These are phyloP conservation scores for Mycalesis mineus DNA, from an alignment of 2,888 invertebrate genomes.

Conservation along the genomic window DNA sequence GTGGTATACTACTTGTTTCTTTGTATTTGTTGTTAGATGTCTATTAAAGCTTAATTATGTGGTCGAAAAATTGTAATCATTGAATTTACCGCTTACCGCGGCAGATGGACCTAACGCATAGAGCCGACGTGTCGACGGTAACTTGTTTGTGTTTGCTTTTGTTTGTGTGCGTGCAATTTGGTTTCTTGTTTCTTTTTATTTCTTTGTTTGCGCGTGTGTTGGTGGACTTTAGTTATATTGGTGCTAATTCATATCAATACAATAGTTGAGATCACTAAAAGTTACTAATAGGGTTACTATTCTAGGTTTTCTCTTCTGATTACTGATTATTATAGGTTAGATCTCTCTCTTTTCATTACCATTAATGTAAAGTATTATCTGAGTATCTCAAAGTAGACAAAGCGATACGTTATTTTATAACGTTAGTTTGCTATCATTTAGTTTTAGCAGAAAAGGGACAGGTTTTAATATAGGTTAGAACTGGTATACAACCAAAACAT, in stretches of 20 bases:
- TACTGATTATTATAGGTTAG: too few species aligned
- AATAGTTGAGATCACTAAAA: neutral
- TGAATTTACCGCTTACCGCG: conserved; percentile 67
- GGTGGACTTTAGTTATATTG: conserved; percentile 8
- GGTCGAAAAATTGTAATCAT: conserved; percentile 48
- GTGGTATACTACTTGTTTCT: neutral
- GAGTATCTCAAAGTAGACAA: too few species aligned
- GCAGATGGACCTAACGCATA: conserved; percentile 78
- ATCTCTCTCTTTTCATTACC: too few species aligned
- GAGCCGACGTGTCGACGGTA: conserved; percentile 71
- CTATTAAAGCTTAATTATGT: conserved; percentile 20
- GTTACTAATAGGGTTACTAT: too few species aligned
- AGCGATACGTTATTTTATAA: too few species aligned
- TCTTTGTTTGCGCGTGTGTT: conserved; percentile 22
- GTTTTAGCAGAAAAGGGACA: too few species aligned
- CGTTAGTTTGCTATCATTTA: too few species aligned
- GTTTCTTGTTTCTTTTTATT: conserved; percentile 14
- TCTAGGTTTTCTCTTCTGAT: too few species aligned
- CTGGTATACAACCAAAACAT: too few species aligned
- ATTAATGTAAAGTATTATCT: too few species aligned
- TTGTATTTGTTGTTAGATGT: neutral
- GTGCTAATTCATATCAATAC: neutral
- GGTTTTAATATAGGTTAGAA: too few species aligned
- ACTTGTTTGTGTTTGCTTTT: conserved; percentile 45
- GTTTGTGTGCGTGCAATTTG: conserved; percentile 35